Base-by-base conservation (phyloP, 2,113 vertebrate genomes). In the Alaudala cheleensis region DNA sequence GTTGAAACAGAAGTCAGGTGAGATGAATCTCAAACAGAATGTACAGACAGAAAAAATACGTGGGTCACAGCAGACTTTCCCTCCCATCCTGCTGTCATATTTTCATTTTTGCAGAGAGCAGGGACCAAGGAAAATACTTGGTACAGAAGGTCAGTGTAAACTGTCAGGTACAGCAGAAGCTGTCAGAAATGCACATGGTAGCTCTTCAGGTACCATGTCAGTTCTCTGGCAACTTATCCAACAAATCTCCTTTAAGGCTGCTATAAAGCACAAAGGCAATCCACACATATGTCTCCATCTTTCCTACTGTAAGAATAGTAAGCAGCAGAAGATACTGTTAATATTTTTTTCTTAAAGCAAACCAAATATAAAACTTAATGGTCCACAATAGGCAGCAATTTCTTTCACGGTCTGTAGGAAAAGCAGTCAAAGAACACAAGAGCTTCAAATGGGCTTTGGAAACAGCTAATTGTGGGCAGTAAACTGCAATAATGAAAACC, bases 401-500 rank as follows among this genome's bases (percentile, higher is more conserved):
- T 72, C 58, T 81, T 94, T 90, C 93, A 76, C 89, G 81, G 23
- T 90, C 77, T 93, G 70, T 65, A 90, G 92, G 56, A 95, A 84
- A 96, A 85, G 25, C 16, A 87, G 34, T 73, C 81, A 94, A 82
- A 51, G 54, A 89, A 50, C 65, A 60, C n/a, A 56, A 19, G 40
- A 47, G 15, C 71, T 96, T 92, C 3, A 0, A 92, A 90, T 16
- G 64, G n/a, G 18, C 70, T 92, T 96, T 82, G 39, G 62, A 95
- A 72, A 37, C 24, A 87, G 57, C 34, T 87, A 81, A 84, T 65
- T 51, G 37, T 60, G 60, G 45, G 51, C 77, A 96, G 78, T 56
- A 92, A 83, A 33, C 47, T 82, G 91, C 88, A 95, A 86, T 90
- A 94, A 95, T 88, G 80, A 96, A 95, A 97, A 97, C 14, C 65